Conservation (phyloP, 2,888 invertebrate species). For the Gortyna flavago region DNA sequence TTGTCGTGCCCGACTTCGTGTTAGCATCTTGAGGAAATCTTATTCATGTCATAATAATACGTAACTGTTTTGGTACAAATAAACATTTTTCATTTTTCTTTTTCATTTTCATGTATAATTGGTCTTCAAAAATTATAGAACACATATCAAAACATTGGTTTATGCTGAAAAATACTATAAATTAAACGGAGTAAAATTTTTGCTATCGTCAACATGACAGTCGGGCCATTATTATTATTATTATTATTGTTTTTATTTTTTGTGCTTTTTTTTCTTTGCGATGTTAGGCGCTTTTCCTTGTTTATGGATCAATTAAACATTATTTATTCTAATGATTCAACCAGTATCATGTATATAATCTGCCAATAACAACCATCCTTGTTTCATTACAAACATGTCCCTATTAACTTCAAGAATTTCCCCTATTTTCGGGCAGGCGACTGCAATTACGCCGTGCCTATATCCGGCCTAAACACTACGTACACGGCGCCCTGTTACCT, state of each 20-base stretch:
- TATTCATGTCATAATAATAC: too few relatives aligned
- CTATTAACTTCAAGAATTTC: slow-evolving; percentile 6
- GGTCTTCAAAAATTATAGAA: too few relatives aligned
- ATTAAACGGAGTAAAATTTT: too few relatives aligned
- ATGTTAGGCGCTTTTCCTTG: background rate
- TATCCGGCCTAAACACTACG: slow-evolving; percentile 7
- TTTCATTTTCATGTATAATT: too few relatives aligned
- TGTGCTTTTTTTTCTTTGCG: background rate
- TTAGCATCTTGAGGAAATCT: too few relatives aligned
- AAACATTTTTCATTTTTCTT: too few relatives aligned
- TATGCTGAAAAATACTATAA: too few relatives aligned
- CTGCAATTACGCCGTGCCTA: background rate
- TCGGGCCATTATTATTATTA: too few relatives aligned
- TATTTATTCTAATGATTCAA: background rate
- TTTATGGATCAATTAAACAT: background rate
- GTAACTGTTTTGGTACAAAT: too few relatives aligned
- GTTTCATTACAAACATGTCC: slow-evolving; percentile 1
- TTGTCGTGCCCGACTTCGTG: too few relatives aligned
- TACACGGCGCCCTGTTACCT: slow-evolving; percentile 19
- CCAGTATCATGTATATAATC: background rate
- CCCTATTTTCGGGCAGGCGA: background rate
- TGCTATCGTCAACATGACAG: too few relatives aligned
- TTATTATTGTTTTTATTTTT: background rate
- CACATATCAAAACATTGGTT: too few relatives aligned
- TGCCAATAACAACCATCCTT: background rate